These are phyloP conservation scores for Leptopterna dolabrata DNA, from an alignment of 2,888 invertebrate genomes.

Conservation along the genomic window DNA sequence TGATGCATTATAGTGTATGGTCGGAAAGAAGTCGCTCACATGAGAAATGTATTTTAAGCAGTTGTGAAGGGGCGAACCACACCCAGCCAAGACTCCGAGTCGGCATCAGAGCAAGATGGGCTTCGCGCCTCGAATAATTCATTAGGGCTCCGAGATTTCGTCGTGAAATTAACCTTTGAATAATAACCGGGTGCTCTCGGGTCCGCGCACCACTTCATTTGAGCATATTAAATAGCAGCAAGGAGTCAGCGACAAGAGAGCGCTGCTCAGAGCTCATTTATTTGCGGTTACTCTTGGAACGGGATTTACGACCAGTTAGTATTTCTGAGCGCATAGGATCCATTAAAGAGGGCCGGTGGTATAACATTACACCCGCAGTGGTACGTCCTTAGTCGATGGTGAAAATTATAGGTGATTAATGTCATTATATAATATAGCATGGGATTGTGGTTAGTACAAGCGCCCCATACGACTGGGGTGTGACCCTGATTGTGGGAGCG, in stretches of 20 bases:
- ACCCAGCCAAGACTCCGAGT: neutral
- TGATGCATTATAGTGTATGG: too few species aligned
- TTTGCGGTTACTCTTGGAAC: constrained; percentile 29
- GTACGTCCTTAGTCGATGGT: constrained; percentile 16
- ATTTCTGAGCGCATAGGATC: constrained; percentile 41
- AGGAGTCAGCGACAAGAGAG: constrained; percentile 9
- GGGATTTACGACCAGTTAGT: constrained; percentile 36
- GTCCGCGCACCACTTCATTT: constrained; percentile 22
- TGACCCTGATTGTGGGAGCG: neutral
- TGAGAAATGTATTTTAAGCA: too few species aligned
- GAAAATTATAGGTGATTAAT: constrained; percentile 39
- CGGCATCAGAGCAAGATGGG: neutral
- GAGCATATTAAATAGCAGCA: constrained; percentile 17
- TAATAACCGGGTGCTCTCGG: neutral
- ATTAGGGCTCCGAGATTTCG: neutral
- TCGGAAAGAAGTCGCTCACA: too few species aligned
- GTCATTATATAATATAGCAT: constrained; percentile 23
- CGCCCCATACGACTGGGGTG: neutral
- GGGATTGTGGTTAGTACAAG: constrained; percentile 21
- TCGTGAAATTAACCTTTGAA: constrained; percentile 17
- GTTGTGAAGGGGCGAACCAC: neutral
- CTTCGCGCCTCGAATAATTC: neutral
- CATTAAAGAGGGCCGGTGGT: constrained; percentile 8
- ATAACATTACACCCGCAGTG: neutral
- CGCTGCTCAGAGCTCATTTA: constrained; percentile 27